phyloP scores from a whole-genome alignment of 2,113 vertebrate genomes.

The Nerophis ophidion region DNA sequence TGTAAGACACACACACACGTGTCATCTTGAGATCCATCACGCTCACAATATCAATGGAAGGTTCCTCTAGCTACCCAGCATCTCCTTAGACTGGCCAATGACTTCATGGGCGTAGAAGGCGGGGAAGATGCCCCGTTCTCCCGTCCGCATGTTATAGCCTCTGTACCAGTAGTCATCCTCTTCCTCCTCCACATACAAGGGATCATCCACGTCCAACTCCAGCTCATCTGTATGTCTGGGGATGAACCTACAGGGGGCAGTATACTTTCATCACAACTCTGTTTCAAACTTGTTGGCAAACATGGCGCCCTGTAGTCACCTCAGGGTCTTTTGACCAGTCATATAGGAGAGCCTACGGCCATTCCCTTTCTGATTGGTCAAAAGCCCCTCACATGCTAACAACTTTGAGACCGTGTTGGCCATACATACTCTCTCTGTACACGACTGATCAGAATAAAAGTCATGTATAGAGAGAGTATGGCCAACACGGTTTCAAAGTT shows the following conservation, averaged over 20 bases:
- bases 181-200: constrained; percentile 88
- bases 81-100: constrained; percentile 78
- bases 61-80: constrained; percentile 69
- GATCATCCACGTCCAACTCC: constrained; percentile 92
- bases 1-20: constrained; percentile 27
- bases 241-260: constrained; percentile 80
- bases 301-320: too few species aligned
- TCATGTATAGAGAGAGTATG: too few species aligned
- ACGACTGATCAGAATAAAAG: too few species aligned
- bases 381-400: too few species aligned
- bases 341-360: too few species aligned
- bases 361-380: too few species aligned
- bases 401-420: too few species aligned
- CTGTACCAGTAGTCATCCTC: constrained; percentile 96
- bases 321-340: too few species aligned
- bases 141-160: constrained; percentile 95
- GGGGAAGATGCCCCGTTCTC: constrained; percentile 90
- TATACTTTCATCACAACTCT: too few species aligned
- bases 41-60: background rate
- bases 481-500: too few species aligned
- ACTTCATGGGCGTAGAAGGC: constrained; percentile 94
- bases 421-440: too few species aligned
- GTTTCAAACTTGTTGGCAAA: too few species aligned
- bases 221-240: constrained; percentile 91
- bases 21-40: background rate